These are phyloP conservation scores for Tanaodytes sp. DNA, from an alignment of 2,888 invertebrate species.

Conservation along the genomic window DNA sequence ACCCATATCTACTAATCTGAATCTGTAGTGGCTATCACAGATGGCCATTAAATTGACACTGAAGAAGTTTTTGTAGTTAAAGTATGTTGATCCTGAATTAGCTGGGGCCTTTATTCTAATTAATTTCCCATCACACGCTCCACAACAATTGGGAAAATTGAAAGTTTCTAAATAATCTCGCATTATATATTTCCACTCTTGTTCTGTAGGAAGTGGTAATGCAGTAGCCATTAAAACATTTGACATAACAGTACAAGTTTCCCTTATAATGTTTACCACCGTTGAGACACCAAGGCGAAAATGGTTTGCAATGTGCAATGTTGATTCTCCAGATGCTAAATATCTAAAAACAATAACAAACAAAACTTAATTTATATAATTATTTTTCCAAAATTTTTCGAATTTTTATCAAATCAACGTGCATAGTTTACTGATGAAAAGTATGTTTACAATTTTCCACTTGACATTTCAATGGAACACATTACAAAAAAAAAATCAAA, in stretches of 20 bases:
- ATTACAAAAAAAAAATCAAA: no score
- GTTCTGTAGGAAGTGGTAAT: neutral
- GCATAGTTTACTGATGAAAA: no score
- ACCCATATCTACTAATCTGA: neutral
- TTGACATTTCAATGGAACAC: no score
- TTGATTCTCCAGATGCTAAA: conserved; percentile 6
- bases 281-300: neutral
- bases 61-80: neutral
- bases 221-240: conserved; percentile 4
- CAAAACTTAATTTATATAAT: no score
- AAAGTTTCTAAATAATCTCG: conserved; percentile 12
- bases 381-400: no score
- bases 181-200: conserved; percentile 8
- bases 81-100: neutral
- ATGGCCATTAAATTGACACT: neutral
- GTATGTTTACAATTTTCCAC: no score
- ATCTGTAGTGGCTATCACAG: neutral
- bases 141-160: conserved; percentile 18
- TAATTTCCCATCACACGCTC: conserved; percentile 18
- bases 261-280: neutral
- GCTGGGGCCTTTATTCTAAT: neutral
- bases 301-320: conserved; percentile 5
- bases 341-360: conserved; percentile 20
- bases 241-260: conserved; percentile 5
- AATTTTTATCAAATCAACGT: no score